phyloP scores from a whole-genome alignment of 1,140 invertebrate genomes.

The Heliconius melpomene region DNA sequence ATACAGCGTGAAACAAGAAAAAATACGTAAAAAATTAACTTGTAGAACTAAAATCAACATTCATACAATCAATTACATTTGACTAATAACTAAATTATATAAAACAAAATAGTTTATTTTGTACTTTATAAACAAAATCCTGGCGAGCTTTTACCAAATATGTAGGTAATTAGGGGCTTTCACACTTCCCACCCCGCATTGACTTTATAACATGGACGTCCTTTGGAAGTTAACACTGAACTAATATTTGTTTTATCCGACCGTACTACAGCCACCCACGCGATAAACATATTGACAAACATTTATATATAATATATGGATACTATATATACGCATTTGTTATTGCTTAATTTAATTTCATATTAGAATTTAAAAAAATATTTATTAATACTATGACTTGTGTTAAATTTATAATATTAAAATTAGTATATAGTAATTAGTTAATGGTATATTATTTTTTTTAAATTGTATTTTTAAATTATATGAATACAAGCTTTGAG shows the following conservation, averaged over 20 bases:
- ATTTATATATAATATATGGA: background rate
- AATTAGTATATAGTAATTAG: too few species aligned
- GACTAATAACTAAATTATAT: background rate
- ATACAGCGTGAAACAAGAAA: too few species aligned
- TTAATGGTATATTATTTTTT: too few species aligned
- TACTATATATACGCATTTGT: background rate
- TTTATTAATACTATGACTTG: too few species aligned
- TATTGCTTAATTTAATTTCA: background rate
- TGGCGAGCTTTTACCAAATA: background rate
- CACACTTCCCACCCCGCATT: background rate
- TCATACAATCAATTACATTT: too few species aligned
- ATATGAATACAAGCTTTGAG: too few species aligned
- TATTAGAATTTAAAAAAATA: too few species aligned
- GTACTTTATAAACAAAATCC: background rate
- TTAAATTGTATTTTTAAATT: too few species aligned
- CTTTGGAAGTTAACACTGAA: background rate
- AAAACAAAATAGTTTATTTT: background rate
- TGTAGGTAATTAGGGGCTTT: background rate
- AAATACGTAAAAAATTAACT: too few species aligned
- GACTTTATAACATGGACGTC: background rate
- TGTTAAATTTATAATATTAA: too few species aligned
- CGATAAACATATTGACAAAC: background rate
- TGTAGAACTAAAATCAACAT: too few species aligned
- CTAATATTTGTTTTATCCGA: background rate
- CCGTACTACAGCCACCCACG: background rate